Percentiles rank a stretch among this genome's conserved stretches.
Evolutionary conservation across 2,888 invertebrate species (phyloP).

Genomic region (Pinctada fucata): DNA sequence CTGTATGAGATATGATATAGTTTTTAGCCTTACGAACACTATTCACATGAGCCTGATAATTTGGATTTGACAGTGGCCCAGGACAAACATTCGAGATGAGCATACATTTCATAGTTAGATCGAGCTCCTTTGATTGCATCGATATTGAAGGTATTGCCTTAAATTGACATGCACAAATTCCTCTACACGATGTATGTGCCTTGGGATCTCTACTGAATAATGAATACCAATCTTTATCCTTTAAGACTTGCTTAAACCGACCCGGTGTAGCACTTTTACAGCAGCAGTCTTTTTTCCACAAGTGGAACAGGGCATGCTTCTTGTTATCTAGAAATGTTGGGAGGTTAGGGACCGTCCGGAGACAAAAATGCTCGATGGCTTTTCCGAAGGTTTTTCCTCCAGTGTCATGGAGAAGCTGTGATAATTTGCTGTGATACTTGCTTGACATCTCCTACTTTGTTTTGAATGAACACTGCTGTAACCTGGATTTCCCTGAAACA

Average conservation of each 20-base stretch:
- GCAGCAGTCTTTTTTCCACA: not conserved
- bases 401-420: not conserved
- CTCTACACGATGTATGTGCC: too few relatives aligned
- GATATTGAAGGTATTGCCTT: too few relatives aligned
- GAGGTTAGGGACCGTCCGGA: not conserved
- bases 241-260: too few relatives aligned
- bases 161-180: too few relatives aligned
- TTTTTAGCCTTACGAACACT: not conserved
- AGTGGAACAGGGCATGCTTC: not conserved
- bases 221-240: too few relatives aligned
- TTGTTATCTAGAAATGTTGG: not conserved
- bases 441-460: too few relatives aligned
- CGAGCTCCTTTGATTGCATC: not conserved
- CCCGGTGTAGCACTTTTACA: not conserved
- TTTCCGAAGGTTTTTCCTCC: not conserved
- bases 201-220: too few relatives aligned
- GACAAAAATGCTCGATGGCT: not conserved
- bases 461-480: too few relatives aligned
- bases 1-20: not conserved
- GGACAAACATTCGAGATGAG: not conserved
- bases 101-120: not conserved
- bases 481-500: too few relatives aligned
- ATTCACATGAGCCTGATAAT: not conserved
- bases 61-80: not conserved
- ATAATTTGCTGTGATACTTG: not conserved